Conservation (phyloP, 2,113 vertebrate species). For the Chloropsis cyanopogon region DNA sequence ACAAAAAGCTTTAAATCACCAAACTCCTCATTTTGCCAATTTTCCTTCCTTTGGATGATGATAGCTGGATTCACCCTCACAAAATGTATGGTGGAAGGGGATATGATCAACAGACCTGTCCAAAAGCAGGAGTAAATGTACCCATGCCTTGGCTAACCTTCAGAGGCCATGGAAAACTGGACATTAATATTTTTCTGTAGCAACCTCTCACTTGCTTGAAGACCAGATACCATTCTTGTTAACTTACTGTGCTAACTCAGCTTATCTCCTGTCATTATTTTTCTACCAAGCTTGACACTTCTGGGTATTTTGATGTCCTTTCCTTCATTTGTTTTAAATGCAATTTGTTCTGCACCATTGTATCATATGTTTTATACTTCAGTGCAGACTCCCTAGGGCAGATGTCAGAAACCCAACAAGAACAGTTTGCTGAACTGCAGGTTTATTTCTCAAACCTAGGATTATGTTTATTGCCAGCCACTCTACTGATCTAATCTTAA, state of each 20-base stretch:
- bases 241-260: background rate
- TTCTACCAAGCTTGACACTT: background rate
- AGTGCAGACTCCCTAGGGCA: background rate
- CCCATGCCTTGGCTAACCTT: background rate
- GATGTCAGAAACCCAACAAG: background rate
- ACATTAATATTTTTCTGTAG: background rate
- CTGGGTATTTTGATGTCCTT: background rate
- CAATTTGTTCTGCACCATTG: background rate
- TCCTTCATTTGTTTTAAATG: background rate
- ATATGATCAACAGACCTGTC: background rate
- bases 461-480: background rate
- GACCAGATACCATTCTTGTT: background rate
- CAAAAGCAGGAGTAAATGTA: background rate
- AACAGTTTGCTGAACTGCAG: background rate
- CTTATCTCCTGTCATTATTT: background rate
- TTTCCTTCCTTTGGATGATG: background rate
- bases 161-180: background rate
- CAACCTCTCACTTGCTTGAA: background rate
- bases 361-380: background rate
- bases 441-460: background rate
- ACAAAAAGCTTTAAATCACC: background rate
- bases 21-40: background rate
- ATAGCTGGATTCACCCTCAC: background rate
- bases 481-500: background rate
- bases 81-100: background rate